phyloP scores from a whole-genome alignment of 2,113 vertebrate species.

The Cyanistes caeruleus region DNA sequence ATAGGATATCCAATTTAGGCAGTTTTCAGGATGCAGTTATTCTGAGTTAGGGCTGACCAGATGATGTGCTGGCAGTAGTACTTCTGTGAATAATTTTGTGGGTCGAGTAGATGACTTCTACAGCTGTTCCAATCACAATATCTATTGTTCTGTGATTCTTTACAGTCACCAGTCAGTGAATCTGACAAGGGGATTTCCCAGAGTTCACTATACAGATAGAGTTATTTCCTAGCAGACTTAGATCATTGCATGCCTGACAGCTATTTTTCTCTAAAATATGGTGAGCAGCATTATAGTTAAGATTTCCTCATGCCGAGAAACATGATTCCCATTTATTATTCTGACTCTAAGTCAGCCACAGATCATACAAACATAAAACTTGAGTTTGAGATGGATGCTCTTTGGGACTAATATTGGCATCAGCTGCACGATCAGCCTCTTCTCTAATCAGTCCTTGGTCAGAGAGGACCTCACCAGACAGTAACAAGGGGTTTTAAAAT shows the following conservation, averaged over 20 bases:
- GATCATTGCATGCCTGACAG: background rate
- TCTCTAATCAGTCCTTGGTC: background rate
- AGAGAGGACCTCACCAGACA: background rate
- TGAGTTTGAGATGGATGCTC: background rate
- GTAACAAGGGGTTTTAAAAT: background rate
- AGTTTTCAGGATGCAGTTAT: background rate
- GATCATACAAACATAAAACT: background rate
- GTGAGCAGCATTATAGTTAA: background rate
- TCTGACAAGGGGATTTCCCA: conserved; percentile 4
- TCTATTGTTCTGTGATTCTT: conserved; percentile 24
- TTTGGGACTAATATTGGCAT: background rate
- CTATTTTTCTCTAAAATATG: background rate
- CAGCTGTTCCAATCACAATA: background rate
- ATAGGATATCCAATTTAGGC: background rate
- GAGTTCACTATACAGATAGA: background rate
- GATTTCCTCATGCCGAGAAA: background rate
- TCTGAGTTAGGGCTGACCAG: background rate
- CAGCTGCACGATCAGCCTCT: background rate
- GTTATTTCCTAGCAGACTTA: background rate
- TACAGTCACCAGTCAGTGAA: background rate
- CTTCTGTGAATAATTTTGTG: background rate
- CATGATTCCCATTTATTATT: background rate
- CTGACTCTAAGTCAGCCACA: background rate
- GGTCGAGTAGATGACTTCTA: background rate
- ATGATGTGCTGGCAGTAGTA: background rate